Conservation (phyloP, 2,113 vertebrate species). For the Campylomormyrus tamandua region DNA sequence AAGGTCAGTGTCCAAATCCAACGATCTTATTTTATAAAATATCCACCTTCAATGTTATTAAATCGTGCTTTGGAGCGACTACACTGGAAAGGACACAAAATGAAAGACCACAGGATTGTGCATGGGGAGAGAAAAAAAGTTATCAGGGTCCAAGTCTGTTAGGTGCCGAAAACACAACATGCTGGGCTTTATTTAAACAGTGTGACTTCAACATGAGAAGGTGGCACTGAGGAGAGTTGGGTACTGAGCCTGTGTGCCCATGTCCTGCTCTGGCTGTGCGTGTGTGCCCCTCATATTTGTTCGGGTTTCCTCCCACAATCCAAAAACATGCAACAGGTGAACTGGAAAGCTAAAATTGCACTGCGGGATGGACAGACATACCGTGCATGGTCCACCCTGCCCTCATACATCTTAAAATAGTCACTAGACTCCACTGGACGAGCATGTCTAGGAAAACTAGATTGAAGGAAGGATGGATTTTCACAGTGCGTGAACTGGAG, state of each 20-base stretch:
- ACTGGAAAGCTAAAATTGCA: neutral
- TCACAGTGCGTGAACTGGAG: neutral
- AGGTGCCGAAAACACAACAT: neutral
- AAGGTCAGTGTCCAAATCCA: neutral
- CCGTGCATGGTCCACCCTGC: neutral
- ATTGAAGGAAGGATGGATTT: too few relatives aligned
- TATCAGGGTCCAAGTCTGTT: neutral
- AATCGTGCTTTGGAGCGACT: neutral
- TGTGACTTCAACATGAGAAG: neutral
- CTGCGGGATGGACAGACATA: neutral
- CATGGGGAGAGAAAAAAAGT: neutral
- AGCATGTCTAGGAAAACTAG: neutral
- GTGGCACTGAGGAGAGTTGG: neutral
- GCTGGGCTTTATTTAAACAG: neutral
- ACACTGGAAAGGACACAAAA: neutral
- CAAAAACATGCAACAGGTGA: neutral
- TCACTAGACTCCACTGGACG: neutral
- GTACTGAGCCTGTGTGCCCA: too few relatives aligned
- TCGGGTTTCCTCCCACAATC: neutral
- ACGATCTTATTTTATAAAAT: neutral
- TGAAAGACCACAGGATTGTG: neutral
- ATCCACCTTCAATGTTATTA: neutral
- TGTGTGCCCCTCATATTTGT: neutral
- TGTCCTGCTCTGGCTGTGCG: too few relatives aligned
- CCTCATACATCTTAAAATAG: neutral